Evolutionary conservation across 1,140 invertebrate species (phyloP), one percentile per base, ranked within the genome.

Genomic region (Cherax quadricarinatus): DNA sequence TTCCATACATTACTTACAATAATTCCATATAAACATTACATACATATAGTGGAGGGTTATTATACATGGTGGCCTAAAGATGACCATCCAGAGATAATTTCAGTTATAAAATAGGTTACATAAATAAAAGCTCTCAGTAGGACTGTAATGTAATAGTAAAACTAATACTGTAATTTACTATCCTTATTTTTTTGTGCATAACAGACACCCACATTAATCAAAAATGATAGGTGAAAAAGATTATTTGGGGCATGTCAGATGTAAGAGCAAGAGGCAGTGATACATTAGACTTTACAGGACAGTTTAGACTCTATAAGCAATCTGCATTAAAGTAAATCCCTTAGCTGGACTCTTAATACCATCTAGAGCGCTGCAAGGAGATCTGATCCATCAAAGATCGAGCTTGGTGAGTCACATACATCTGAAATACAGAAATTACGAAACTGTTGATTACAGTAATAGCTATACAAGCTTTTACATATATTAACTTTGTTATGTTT

Each of bases 331-430:
- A 21, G 70, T 30, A 75, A 75, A 30, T 75, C 30, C 24, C 70
- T 75, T 75, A 75, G 70, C 70, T 75, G 4, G 30, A 30, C 24
- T 60, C 30, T 87, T 30, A 91, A 70, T 91, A 91, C 90, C 90
- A 91, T 82, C 90, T 18, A 53, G 90, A 57, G 7, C 90, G 75
- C 84, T 91, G 90, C 14, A 91, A 75, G 57, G 75, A 48, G 21
- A 91, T 91, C 62, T 91, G 90, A 60, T 91, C 90, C 90, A 91
- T 91, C 21, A 91, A 24, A 0, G 90, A 91, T 1, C 90, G 75
- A 4, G 90, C 90, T 51, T 91, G 90, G 41, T 91, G 90, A 7
- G 90, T 91, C 60, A 91, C 90, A 53, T 91, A 91, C 90, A 91
- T 91, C 90, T 91, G 90, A 66, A 62, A 83, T 57, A 57, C 53